Evolutionary conservation across 2,113 vertebrate genomes (phyloP).

Genomic region (Martes martes): DNA sequence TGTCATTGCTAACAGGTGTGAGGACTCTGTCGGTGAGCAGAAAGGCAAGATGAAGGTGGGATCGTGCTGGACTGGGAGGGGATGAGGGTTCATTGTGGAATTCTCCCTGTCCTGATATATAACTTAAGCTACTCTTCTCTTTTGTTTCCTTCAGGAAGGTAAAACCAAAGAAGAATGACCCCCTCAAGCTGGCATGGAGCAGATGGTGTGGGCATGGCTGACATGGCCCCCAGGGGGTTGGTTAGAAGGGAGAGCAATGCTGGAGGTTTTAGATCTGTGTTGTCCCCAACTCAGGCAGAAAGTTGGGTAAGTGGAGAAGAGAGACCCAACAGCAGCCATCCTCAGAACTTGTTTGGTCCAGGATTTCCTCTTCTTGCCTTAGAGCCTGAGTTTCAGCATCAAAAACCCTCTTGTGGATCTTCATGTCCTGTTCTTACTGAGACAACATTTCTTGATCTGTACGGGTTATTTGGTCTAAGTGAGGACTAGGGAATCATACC

Average conservation of each 20-base stretch:
- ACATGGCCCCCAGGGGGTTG: too few species aligned
- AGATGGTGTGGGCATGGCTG: rapidly evolving
- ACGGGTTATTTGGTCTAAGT: background rate
- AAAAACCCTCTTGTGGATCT: background rate
- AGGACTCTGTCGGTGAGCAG: conserved; percentile 62
- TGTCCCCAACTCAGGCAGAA: background rate
- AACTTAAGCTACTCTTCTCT: conserved; percentile 55
- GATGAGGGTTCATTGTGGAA: background rate
- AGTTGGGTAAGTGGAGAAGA: background rate
- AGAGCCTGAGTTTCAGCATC: background rate
- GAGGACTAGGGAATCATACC: background rate
- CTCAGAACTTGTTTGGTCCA: too few species aligned
- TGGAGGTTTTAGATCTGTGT: too few species aligned
- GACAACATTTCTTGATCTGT: background rate
- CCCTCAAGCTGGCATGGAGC: background rate
- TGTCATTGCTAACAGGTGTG: conserved; percentile 34
- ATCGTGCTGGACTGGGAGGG: background rate
- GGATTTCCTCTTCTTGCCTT: background rate
- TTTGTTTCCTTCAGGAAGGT: background rate
- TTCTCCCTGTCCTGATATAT: background rate
- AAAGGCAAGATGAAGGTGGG: background rate
- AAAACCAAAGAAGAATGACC: background rate
- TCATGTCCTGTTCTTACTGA: background rate
- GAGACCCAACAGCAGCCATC: background rate
- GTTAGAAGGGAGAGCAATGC: background rate